phyloP scores from a whole-genome alignment of 1,140 invertebrate species.

The Cydia amplana region DNA sequence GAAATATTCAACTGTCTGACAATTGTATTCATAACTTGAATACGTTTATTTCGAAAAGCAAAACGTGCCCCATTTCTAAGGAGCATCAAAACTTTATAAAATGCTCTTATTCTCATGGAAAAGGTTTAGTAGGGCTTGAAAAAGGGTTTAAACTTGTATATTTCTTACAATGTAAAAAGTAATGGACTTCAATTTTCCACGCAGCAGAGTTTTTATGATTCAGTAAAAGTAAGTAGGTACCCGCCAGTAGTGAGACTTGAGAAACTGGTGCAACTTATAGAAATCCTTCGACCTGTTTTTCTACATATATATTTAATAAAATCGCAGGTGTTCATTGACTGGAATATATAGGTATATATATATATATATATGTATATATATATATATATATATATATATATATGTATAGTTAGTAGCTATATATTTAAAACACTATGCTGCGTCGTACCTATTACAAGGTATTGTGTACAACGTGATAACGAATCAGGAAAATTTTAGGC shows the following conservation, averaged over 20 bases:
- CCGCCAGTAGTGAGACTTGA: constrained; percentile 19
- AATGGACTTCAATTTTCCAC: constrained; percentile 32
- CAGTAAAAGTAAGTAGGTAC: constrained; percentile 29
- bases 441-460: too few species aligned
- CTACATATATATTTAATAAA: not conserved
- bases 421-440: too few species aligned
- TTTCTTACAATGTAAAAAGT: constrained; percentile 26
- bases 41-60: constrained; percentile 2
- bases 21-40: not conserved
- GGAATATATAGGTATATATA: too few species aligned
- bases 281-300: not conserved
- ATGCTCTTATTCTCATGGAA: not conserved
- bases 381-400: too few species aligned
- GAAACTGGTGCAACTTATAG: constrained; percentile 5
- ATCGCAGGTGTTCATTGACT: too few species aligned
- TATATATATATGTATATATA: too few species aligned
- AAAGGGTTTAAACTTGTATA: constrained; percentile 24
- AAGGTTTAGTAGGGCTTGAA: constrained; percentile 4
- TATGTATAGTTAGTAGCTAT: too few species aligned
- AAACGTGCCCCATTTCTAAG: not conserved
- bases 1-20: not conserved
- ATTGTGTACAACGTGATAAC: too few species aligned
- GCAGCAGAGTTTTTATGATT: constrained; percentile 29
- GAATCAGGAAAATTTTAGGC: too few species aligned
- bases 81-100: not conserved